phyloP scores from a whole-genome alignment of 2,113 vertebrate species.

The Oreocharis arfaki region DNA sequence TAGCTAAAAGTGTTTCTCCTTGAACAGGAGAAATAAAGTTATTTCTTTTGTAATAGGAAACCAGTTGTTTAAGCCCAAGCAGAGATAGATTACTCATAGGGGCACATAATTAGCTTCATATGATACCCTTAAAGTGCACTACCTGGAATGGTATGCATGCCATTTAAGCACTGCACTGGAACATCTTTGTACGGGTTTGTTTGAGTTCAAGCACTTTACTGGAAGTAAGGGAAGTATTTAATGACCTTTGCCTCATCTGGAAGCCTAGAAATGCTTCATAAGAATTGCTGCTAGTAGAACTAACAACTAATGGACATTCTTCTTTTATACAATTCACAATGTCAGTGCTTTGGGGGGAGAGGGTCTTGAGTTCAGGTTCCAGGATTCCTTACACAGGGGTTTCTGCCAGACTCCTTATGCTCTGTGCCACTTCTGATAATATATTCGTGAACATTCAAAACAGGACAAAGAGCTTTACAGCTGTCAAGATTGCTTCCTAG shows the following conservation, averaged over 20 bases:
- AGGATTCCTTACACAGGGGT: neutral
- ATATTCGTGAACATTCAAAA: neutral
- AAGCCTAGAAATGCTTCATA: neutral
- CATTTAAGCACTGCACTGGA: constrained; percentile 7
- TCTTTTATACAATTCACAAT: neutral
- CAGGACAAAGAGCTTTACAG: neutral
- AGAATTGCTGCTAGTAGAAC: neutral
- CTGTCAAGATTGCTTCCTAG: neutral
- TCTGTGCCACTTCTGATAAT: neutral
- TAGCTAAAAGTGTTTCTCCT: neutral
- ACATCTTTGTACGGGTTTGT: neutral
- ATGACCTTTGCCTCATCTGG: neutral
- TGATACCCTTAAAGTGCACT: constrained; percentile 11
- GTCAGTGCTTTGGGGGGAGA: neutral
- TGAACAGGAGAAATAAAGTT: neutral
- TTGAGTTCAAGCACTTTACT: neutral
- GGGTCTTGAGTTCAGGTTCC: neutral
- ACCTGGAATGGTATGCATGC: neutral
- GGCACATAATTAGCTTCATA: neutral
- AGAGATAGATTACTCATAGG: neutral
- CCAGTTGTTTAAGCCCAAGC: neutral
- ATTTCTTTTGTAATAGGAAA: constrained; percentile 7
- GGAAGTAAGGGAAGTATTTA: neutral
- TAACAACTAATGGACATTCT: neutral
- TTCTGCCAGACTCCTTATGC: neutral